Conservation (phyloP, 2,113 vertebrate genomes). For the Tetraodon nigroviridis region DNA sequence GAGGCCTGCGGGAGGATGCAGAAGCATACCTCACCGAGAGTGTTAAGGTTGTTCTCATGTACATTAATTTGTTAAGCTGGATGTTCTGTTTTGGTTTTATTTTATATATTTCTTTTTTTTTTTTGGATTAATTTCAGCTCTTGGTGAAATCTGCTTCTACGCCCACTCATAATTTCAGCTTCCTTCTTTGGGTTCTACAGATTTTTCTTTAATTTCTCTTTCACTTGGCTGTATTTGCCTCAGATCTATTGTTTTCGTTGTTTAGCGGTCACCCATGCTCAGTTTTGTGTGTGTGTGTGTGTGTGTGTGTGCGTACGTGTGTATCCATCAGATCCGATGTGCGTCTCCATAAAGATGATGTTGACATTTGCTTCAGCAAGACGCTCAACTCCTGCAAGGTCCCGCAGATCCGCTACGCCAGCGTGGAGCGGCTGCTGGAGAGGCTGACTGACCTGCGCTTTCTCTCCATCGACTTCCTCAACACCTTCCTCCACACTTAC, state of each 20-base stretch:
- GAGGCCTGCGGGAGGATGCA: slow-evolving; percentile 8
- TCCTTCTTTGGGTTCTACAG: slow-evolving; percentile 29
- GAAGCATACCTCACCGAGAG: slow-evolving; percentile 16
- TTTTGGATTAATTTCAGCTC: slow-evolving; percentile 24
- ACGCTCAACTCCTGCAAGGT: slow-evolving; percentile 99
- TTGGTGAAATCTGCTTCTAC: slow-evolving; percentile 16
- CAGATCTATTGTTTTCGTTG: slow-evolving; percentile 21
- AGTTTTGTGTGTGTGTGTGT: slow-evolving; percentile 48
- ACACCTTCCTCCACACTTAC: slow-evolving; percentile 98
- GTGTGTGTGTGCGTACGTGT: slow-evolving; percentile 56
- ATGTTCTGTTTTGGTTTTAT: slow-evolving; percentile 18
- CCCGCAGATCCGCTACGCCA: slow-evolving; percentile 96
- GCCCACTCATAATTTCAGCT: slow-evolving; percentile 18
- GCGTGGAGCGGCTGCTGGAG: slow-evolving; percentile 92
- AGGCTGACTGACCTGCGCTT: slow-evolving; percentile 94
- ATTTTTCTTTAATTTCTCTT: slow-evolving; percentile 20
- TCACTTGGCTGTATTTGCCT: slow-evolving; percentile 31
- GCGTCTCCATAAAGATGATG: slow-evolving; percentile 94
- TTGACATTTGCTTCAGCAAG: slow-evolving; percentile 99
- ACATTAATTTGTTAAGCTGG: not conserved
- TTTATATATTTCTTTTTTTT: slow-evolving; percentile 34
- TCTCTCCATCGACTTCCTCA: slow-evolving; percentile 98
- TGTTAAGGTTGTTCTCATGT: slow-evolving; percentile 15
- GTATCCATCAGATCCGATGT: slow-evolving; percentile 84
- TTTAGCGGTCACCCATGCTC: slow-evolving; percentile 63